Evolutionary conservation across 92 coral and sea anemone species (phyloP).

Genomic region (Epizoanthus fatuus): DNA sequence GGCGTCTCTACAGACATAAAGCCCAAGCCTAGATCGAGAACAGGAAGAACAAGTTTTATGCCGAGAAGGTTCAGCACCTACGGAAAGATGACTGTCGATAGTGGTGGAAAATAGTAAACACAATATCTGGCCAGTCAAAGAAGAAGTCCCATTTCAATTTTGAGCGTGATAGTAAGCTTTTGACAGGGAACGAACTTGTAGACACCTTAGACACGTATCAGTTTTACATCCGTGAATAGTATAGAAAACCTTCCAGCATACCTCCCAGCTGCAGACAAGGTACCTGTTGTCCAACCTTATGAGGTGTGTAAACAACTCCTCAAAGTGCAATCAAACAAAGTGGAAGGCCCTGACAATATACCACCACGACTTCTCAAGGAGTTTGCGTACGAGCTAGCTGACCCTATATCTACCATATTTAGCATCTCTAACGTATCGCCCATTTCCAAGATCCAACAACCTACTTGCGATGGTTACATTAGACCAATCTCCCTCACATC

Average conservation of each 20-base stretch:
- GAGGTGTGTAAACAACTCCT: slow-evolving; percentile 24
- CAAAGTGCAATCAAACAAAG: not conserved
- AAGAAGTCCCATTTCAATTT: slow-evolving; percentile 9
- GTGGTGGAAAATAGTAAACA: slow-evolving; percentile 40
- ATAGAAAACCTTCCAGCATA: slow-evolving; percentile 6
- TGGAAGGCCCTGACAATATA: slow-evolving; percentile 19
- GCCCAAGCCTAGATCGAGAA: slow-evolving; percentile 12
- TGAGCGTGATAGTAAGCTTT: slow-evolving; percentile 15
- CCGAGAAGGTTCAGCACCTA: not conserved
- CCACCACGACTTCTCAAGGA: slow-evolving; percentile 30
- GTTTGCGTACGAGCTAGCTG: slow-evolving; percentile 24
- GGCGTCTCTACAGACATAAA: not conserved
- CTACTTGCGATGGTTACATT: not conserved
- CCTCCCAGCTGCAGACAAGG: not conserved
- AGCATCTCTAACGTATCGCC: slow-evolving; percentile 13
- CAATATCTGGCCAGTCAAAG: slow-evolving; percentile 14
- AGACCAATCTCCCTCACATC: slow-evolving; percentile 5
- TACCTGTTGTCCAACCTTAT: not conserved
- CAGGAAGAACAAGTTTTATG: slow-evolving; percentile 10
- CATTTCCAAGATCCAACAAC: slow-evolving; percentile 20
- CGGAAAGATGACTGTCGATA: slow-evolving; percentile 6
- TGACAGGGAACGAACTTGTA: slow-evolving; percentile 49
- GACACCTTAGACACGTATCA: slow-evolving; percentile 27
- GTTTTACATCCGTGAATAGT: slow-evolving; percentile 32
- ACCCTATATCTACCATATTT: slow-evolving; percentile 14